These are phyloP conservation scores for Drosophila malerkotliana DNA, from an alignment of 1,140 invertebrate species.

Conservation along the genomic window DNA sequence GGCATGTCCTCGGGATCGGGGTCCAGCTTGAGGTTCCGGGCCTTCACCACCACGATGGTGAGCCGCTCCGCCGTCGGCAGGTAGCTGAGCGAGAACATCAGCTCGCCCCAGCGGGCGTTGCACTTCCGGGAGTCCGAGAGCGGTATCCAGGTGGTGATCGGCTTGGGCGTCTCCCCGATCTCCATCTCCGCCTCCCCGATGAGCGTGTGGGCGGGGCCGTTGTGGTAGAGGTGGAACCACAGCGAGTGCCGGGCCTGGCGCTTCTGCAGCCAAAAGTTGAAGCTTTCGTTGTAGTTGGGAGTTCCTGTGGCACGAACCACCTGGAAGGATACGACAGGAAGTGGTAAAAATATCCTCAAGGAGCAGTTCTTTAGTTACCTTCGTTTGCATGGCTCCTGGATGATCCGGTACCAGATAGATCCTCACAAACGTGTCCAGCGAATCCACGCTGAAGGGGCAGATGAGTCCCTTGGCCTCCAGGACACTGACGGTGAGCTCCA, in stretches of 20 bases:
- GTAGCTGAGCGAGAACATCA: conserved; percentile 93
- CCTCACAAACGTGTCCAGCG: conserved; percentile 90
- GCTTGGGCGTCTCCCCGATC: conserved; percentile 84
- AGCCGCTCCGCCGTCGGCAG: conserved; percentile 91
- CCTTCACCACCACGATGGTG: conserved; percentile 92
- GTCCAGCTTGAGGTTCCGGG: conserved; percentile 88
- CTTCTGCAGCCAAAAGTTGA: conserved; percentile 88
- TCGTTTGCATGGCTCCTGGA: conserved; percentile 89
- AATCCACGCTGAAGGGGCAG: conserved; percentile 86
- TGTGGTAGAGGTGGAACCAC: conserved; percentile 84
- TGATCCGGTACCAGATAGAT: conserved; percentile 90
- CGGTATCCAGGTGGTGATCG: conserved; percentile 85
- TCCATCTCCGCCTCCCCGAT: conserved; percentile 85
- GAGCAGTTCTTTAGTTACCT: conserved; percentile 83
- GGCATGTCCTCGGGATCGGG: conserved; percentile 73
- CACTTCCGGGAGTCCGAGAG: conserved; percentile 85
- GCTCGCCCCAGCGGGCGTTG: conserved; percentile 88
- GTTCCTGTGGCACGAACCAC: conserved; percentile 85
- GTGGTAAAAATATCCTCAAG: no score
- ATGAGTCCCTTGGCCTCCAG: conserved; percentile 90
- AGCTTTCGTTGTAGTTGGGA: conserved; percentile 90
- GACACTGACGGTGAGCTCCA: conserved; percentile 90
- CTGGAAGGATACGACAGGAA: conserved; percentile 18
- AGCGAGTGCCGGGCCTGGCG: conserved; percentile 76
- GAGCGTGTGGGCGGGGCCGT: conserved; percentile 76